Percentiles rank a stretch among this genome's conserved stretches.
These are phyloP conservation scores for Onychomys leucogaster DNA, from an alignment of 2,797 vertebrate genomes.

Conservation along the genomic window DNA sequence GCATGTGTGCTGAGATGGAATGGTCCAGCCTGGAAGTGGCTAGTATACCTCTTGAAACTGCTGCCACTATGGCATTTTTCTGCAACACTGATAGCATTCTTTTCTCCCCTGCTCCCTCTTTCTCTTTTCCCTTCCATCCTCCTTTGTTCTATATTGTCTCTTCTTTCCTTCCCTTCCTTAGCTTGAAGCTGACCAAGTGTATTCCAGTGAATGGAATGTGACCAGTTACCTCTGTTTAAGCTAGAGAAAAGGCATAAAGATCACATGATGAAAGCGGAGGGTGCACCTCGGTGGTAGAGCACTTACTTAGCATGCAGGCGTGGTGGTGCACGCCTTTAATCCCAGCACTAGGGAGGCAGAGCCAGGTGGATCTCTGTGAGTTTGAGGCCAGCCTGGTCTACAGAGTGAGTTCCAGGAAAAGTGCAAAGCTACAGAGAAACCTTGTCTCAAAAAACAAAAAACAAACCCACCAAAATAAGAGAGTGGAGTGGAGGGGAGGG, in stretches of 20 bases:
- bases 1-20: not conserved
- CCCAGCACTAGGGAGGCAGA: too few species aligned
- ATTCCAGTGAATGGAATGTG: not conserved
- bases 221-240: not conserved
- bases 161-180: conserved; percentile 1
- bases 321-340: too few species aligned
- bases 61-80: not conserved
- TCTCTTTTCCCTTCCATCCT: not conserved
- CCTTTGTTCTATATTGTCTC: conserved; percentile 1
- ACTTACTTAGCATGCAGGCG: not conserved
- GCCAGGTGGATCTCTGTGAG: too few species aligned
- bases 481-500: too few species aligned
- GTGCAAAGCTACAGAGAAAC: too few species aligned
- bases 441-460: too few species aligned
- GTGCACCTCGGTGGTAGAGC: not conserved
- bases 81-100: not conserved
- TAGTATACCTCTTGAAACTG: not conserved
- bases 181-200: conserved; percentile 15
- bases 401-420: too few species aligned
- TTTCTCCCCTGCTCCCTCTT: not conserved
- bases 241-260: not conserved
- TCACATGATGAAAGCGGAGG: not conserved
- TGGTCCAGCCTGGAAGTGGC: not conserved
- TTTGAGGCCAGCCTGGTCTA: too few species aligned
- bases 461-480: too few species aligned